Conservation (phyloP, 2,113 vertebrate species). For the Oncorhynchus clarkii region DNA sequence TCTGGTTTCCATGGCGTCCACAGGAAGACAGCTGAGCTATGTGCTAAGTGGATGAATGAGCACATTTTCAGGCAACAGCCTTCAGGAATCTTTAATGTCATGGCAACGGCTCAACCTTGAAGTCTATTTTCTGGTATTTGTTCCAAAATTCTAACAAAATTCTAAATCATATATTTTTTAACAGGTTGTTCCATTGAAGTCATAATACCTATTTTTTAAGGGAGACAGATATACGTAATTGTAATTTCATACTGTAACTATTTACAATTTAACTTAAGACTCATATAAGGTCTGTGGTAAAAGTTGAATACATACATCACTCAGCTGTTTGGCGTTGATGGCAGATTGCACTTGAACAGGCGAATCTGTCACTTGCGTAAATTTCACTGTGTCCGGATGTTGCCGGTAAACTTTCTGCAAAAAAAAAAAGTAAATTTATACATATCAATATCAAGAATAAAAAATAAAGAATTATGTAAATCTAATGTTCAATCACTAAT, state of each 20-base stretch:
- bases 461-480: neutral
- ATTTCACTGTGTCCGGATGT: conserved; percentile 88
- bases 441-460: neutral
- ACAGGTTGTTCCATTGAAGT: no score
- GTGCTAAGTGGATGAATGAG: conserved; percentile 35
- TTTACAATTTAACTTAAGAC: neutral
- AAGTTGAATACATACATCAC: conserved; percentile 79
- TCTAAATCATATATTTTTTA: no score
- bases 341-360: conserved; percentile 86
- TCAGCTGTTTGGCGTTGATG: conserved; percentile 90
- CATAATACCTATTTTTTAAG: no score
- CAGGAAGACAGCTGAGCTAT: conserved; percentile 60
- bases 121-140: conserved; percentile 6
- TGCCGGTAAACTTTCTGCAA: conserved; percentile 86
- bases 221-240: neutral
- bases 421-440: conserved; percentile 16
- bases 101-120: neutral
- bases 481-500: neutral
- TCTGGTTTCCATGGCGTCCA: conserved; percentile 71
- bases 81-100: conserved; percentile 25
- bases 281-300: neutral
- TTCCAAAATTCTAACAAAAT: neutral
- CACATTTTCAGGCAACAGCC: conserved; percentile 43
- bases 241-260: neutral
- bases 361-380: conserved; percentile 88